These are phyloP conservation scores for Melinopterus prodromus DNA, from an alignment of 2,888 invertebrate genomes.

Conservation along the genomic window DNA sequence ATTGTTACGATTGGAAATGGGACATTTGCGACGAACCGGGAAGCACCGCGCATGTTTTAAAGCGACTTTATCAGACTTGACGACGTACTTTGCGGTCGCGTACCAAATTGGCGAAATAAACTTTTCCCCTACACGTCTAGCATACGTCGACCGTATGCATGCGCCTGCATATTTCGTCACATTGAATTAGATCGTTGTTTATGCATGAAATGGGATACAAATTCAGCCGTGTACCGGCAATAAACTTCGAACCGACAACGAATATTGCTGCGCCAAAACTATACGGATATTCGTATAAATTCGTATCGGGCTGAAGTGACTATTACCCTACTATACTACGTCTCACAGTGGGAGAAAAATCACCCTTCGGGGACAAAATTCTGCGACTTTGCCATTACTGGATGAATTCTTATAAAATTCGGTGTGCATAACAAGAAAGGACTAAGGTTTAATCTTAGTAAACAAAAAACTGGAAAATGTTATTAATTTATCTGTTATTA, in stretches of 20 bases:
- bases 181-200: conserved; percentile 35
- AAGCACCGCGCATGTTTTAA: neutral
- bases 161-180: conserved; percentile 31
- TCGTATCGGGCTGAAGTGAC: neutral
- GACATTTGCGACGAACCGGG: neutral
- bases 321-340: no score
- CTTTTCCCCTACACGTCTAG: conserved; percentile 8
- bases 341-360: no score
- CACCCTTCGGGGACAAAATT: no score
- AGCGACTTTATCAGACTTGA: conserved; percentile 28
- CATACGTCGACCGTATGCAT: conserved; percentile 24
- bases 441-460: no score
- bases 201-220: conserved; percentile 37
- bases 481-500: no score
- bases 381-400: no score
- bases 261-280: conserved; percentile 8
- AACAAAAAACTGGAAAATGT: no score
- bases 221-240: conserved; percentile 30
- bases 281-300: conserved; percentile 18
- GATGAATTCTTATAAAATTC: no score
- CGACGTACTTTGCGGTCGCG: conserved; percentile 29
- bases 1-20: neutral
- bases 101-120: conserved; percentile 31
- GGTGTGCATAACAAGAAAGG: no score
- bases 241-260: conserved; percentile 29